These are phyloP conservation scores for Pseudachorutes palmiensis DNA, from an alignment of 1,140 invertebrate species.

Conservation along the genomic window DNA sequence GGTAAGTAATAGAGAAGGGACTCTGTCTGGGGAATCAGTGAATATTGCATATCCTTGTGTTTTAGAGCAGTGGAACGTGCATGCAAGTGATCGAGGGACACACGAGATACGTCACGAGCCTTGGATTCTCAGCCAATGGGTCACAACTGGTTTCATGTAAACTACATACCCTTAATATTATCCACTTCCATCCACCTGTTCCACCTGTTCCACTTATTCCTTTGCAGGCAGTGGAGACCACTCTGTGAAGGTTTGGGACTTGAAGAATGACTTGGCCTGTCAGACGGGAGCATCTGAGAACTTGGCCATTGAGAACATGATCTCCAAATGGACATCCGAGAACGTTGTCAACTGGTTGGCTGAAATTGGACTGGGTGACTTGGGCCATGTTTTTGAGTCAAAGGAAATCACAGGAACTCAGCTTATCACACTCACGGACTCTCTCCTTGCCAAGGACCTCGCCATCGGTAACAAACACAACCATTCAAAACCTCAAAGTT, in stretches of 20 bases:
- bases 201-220: no score
- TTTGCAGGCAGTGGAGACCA: constrained; percentile 63
- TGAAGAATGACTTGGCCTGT: constrained; percentile 39
- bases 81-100: constrained; percentile 53
- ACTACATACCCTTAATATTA: no score
- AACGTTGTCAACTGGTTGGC: constrained; percentile 57
- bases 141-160: constrained; percentile 56
- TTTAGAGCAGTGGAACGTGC: constrained; percentile 41
- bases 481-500: neutral
- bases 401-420: constrained; percentile 53
- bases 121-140: constrained; percentile 58
- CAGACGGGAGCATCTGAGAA: constrained; percentile 32
- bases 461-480: constrained; percentile 45
- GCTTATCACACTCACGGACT: constrained; percentile 49
- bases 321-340: constrained; percentile 50
- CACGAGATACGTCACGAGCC: constrained; percentile 61
- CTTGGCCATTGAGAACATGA: constrained; percentile 34
- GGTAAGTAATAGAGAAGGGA: constrained; percentile 48
- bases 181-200: no score
- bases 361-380: constrained; percentile 49
- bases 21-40: no score
- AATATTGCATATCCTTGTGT: constrained; percentile 11
- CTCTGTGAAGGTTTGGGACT: constrained; percentile 57
- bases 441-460: constrained; percentile 48
- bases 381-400: constrained; percentile 46